These are phyloP conservation scores for Drosophila azteca DNA, from an alignment of 1,140 invertebrate species.

Conservation along the genomic window DNA sequence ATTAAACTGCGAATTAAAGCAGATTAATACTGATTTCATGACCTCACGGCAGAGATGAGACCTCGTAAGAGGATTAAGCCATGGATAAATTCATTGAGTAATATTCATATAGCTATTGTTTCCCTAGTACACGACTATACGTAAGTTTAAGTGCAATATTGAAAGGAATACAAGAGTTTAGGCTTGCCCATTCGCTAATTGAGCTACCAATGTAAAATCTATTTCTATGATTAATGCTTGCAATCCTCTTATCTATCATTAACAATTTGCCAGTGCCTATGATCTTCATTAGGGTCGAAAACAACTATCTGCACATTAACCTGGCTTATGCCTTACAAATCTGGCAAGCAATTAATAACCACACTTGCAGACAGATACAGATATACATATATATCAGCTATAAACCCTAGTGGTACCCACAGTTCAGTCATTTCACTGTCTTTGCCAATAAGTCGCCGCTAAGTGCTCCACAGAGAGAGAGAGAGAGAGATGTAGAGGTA, in stretches of 20 bases:
- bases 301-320: slow-evolving; percentile 39
- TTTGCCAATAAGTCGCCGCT: slow-evolving; percentile 71
- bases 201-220: too few relatives aligned
- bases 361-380: slow-evolving; percentile 12
- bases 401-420: slow-evolving; percentile 34
- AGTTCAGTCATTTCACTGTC: slow-evolving; percentile 29
- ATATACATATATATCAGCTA: slow-evolving; percentile 3
- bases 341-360: slow-evolving; percentile 67
- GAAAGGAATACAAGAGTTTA: too few relatives aligned
- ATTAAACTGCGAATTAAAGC: too few relatives aligned
- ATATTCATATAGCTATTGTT: too few relatives aligned
- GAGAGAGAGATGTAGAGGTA: not conserved
- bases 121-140: too few relatives aligned
- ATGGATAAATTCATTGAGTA: too few relatives aligned
- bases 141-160: too few relatives aligned
- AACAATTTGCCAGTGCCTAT: slow-evolving; percentile 1
- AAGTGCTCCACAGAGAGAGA: slow-evolving; percentile 46
- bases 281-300: slow-evolving; percentile 27
- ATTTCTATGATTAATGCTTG: not conserved
- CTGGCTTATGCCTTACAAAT: slow-evolving; percentile 65
- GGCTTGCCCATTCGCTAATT: too few relatives aligned
- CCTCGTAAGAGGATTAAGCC: too few relatives aligned
- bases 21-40: too few relatives aligned
- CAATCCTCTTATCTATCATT: not conserved
- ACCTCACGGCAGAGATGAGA: too few relatives aligned